Conservation (phyloP, 2,888 invertebrate genomes). For the Steromphala cineraria region DNA sequence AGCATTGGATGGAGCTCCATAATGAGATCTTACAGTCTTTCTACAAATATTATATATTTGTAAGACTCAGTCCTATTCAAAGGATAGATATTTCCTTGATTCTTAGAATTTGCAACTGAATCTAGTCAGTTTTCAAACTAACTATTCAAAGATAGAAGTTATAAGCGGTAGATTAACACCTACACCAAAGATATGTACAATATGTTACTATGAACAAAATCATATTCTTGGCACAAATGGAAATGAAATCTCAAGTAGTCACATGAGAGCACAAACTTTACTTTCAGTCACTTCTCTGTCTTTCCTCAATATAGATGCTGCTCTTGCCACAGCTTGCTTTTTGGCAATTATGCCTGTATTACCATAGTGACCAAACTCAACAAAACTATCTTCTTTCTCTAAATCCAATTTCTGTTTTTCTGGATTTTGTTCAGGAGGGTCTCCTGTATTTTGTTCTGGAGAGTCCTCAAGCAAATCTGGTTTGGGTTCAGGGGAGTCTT, state of each 20-base stretch:
- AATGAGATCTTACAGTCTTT: neutral
- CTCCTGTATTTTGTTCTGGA: too few species aligned
- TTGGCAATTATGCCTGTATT: constrained; percentile 52
- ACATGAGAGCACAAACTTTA: constrained; percentile 22
- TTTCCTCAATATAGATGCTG: neutral
- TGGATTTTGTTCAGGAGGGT: too few species aligned
- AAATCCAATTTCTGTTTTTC: too few species aligned
- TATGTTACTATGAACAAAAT: neutral
- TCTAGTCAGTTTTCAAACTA: neutral
- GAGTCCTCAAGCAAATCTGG: too few species aligned
- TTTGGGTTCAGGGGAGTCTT: too few species aligned
- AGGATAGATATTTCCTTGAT: neutral
- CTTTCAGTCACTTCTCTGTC: neutral
- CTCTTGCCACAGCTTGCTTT: constrained; percentile 25
- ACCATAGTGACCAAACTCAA: constrained; percentile 56
- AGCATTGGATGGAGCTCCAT: constrained; percentile 74
- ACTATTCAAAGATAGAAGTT: neutral
- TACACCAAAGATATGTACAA: neutral
- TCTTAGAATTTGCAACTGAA: neutral
- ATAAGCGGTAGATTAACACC: neutral
- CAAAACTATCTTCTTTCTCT: constrained; percentile 21
- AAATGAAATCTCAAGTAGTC: neutral
- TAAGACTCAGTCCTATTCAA: neutral
- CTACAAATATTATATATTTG: neutral
- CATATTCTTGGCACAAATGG: neutral